These are phyloP conservation scores for Phylloscopus collybita DNA, from an alignment of 2,797 vertebrate genomes.

Conservation along the genomic window DNA sequence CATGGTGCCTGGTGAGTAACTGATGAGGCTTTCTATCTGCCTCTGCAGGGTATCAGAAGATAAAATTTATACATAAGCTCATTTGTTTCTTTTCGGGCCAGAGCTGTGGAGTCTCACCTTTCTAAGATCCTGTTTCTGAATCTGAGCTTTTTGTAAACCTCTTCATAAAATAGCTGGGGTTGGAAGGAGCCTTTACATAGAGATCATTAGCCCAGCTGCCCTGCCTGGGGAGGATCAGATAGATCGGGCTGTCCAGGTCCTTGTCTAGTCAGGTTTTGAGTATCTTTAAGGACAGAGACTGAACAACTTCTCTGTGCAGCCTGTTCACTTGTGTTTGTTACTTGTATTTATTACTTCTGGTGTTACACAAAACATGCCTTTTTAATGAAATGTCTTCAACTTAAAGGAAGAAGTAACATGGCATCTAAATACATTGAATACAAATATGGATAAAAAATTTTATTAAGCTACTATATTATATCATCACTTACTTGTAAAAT, in stretches of 20 bases:
- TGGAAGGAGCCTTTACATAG: neutral
- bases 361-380: neutral
- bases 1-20: neutral
- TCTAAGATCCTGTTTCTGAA: neutral
- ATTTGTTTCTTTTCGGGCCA: neutral
- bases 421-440: neutral
- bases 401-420: neutral
- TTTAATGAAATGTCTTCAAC: neutral
- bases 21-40: neutral
- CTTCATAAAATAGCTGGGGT: neutral
- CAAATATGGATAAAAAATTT: neutral
- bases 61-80: neutral
- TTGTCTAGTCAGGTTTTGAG: neutral
- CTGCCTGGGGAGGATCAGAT: neutral
- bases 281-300: neutral
- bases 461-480: neutral
- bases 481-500: neutral
- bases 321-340: neutral
- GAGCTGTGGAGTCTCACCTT: neutral
- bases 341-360: neutral
- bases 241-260: neutral
- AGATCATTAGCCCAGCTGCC: neutral
- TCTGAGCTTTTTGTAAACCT: neutral
- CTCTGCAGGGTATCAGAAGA: neutral
- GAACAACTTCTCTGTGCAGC: neutral